Base-by-base conservation (phyloP, 2,888 invertebrate genomes). In the Zygaena filipendulae region DNA sequence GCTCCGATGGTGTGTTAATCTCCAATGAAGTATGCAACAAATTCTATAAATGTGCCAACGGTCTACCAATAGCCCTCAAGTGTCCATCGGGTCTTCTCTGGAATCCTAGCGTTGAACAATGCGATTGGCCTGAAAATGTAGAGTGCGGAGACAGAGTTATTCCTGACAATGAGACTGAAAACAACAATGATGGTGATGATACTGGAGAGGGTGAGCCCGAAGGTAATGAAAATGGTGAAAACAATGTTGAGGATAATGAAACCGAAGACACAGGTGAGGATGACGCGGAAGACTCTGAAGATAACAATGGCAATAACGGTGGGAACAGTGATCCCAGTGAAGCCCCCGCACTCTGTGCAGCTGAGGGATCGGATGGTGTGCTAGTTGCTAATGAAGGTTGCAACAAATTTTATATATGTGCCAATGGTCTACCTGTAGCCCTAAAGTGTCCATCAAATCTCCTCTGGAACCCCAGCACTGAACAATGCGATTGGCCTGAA, bases 321-420 rank as follows among this genome's bases (percentile, higher is more conserved):
- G 32, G 38, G 13, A 47, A 52, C 28, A 47, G 46, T 30, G 40
- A 56, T 13, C 56, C 55, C 3, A 43, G 30, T 13, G 43, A 55
- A 35, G 59, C 58, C 2, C 47, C 47, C 1, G 35, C 29, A 3
- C 52, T 56, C 18, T 63, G 62, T 23, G 51, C 47, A 3, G 38
- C 33, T 13, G 32, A 38, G 1, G 45, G 37, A 1, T 53, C 57
- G 3, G 45, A 50, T 4, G 52, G 57, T 4, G 26, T 41, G 3
- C 34, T 56, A 2, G 39, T 60, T 1, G 56, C 54, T 10, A 52
- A 59, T 19, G 51, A 58, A 33, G 47, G 51, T 26, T 61, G 61
- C 32, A 52, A 55, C 25, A 40, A 54, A 28, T 62, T 53, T 39
- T 61, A 59, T 33, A 41, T 44, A 10, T 61, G 61, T 6, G 30